Evolutionary conservation across 2,797 vertebrate species (phyloP).

Genomic region (Synaphobranchus kaupii): DNA sequence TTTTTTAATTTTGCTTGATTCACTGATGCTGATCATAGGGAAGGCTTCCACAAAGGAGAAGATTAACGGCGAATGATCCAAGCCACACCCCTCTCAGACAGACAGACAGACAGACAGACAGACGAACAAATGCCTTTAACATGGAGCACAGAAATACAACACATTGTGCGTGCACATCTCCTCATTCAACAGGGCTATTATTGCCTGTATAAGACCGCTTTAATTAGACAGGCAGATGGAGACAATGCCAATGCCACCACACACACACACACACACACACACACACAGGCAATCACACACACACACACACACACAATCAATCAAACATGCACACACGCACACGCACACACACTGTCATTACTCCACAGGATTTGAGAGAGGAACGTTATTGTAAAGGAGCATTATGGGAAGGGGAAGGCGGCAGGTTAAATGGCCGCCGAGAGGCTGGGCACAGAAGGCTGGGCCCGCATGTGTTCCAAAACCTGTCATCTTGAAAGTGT

Average conservation of each 20-base stretch:
- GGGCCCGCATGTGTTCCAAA: not conserved
- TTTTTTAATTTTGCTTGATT: not conserved
- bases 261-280: not conserved
- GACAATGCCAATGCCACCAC: constrained; percentile 13
- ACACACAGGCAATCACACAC: no score
- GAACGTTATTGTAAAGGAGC: not conserved
- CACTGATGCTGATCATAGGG: not conserved
- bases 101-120: no score
- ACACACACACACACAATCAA: not conserved
- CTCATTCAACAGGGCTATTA: constrained; percentile 42
- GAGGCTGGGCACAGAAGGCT: not conserved
- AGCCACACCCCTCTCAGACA: not conserved
- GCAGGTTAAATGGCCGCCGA: not conserved
- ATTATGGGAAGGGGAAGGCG: not conserved
- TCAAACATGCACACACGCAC: not conserved
- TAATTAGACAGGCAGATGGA: constrained; percentile 49
- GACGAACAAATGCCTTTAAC: not conserved
- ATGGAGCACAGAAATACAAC: not conserved
- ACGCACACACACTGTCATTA: not conserved
- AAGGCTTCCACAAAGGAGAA: not conserved
- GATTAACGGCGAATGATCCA: not conserved
- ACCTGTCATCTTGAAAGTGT: constrained; percentile 39
- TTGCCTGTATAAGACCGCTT: not conserved
- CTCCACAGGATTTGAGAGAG: not conserved
- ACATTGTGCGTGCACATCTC: constrained; percentile 13